Percentiles rank a stretch among this genome's conserved stretches.
Conservation (phyloP, 53 echinoderm and acorn worm genomes). For the Pentamera pediparva region DNA sequence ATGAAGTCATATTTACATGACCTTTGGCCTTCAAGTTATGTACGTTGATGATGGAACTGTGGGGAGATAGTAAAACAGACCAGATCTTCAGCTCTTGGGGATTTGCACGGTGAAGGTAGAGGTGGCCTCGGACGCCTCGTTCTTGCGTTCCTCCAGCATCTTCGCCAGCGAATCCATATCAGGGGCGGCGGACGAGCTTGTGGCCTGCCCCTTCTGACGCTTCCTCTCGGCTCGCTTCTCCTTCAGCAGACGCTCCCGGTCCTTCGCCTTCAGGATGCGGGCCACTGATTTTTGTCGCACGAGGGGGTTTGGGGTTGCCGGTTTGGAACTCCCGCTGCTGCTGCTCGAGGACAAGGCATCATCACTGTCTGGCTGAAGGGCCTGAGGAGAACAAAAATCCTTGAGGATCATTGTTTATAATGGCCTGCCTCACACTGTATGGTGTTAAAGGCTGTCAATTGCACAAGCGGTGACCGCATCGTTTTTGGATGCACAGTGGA, state of each 20-base stretch:
- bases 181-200: constrained; percentile 72
- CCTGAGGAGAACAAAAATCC: constrained; percentile 6
- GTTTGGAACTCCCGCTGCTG: constrained; percentile 20
- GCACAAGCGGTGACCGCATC: too few relatives aligned
- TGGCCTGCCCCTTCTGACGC: constrained; percentile 31
- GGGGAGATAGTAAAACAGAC: too few relatives aligned
- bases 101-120: neutral
- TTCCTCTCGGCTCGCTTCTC: constrained; percentile 49
- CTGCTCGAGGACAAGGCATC: constrained; percentile 22
- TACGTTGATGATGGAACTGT: too few relatives aligned
- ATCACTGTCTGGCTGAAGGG: constrained; percentile 55
- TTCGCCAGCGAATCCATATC: constrained; percentile 82
- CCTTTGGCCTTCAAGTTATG: too few relatives aligned
- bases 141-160: constrained; percentile 51
- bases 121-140: neutral
- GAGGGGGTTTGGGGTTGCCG: constrained; percentile 14
- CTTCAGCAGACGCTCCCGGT: constrained; percentile 65
- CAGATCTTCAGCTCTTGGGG: too few relatives aligned
- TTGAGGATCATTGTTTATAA: too few relatives aligned
- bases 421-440: too few relatives aligned
- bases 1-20: too few relatives aligned
- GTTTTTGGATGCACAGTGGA: too few relatives aligned
- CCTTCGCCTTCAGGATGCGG: constrained; percentile 54
- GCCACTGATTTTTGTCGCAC: constrained; percentile 42
- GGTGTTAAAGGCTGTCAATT: too few relatives aligned